phyloP scores from a whole-genome alignment of 2,888 invertebrate genomes.

The Dione vanillae region DNA sequence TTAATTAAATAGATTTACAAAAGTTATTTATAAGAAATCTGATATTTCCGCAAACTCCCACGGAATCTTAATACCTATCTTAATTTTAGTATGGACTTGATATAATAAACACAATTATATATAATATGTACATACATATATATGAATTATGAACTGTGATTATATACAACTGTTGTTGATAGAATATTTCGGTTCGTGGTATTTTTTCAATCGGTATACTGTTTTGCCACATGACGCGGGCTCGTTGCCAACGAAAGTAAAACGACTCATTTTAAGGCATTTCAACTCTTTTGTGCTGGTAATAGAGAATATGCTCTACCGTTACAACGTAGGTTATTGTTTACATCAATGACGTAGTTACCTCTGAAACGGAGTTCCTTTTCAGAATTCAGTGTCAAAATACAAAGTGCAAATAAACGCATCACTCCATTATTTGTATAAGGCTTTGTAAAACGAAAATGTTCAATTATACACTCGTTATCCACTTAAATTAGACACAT shows the following conservation, averaged over 20 bases:
- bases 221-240: conserved; percentile 27
- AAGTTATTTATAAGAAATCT: too few relatives aligned
- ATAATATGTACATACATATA: neutral
- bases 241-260: conserved; percentile 27
- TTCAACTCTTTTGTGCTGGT: neutral
- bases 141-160: neutral
- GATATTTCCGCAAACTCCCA: too few relatives aligned
- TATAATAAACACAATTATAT: too few relatives aligned
- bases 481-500: neutral
- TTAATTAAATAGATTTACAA: too few relatives aligned
- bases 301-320: conserved; percentile 13
- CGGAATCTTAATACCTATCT: too few relatives aligned
- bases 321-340: conserved; percentile 11
- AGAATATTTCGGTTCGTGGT: conserved; percentile 1
- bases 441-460: neutral
- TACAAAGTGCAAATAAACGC: neutral
- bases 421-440: neutral
- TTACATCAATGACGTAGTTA: conserved; percentile 31
- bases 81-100: too few relatives aligned
- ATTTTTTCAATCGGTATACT: conserved; percentile 2
- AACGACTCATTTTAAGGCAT: neutral
- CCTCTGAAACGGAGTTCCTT: conserved; percentile 28
- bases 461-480: neutral
- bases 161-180: neutral
- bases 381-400: conserved; percentile 12